phyloP scores from a whole-genome alignment of 2,888 invertebrate species.

The Falcaria lacertinaria region DNA sequence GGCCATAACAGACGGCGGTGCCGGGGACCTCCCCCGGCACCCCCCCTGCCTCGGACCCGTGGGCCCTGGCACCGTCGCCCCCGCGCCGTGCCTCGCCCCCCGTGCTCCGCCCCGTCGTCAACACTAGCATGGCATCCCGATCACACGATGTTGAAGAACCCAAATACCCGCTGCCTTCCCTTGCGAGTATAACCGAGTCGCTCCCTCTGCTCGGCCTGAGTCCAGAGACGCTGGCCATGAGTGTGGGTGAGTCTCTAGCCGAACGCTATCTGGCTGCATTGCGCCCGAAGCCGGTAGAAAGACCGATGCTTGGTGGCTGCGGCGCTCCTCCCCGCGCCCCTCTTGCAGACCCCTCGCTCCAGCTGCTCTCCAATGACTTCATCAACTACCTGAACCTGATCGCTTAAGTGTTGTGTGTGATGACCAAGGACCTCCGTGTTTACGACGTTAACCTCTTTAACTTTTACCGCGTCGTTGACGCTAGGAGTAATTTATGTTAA shows the following conservation, averaged over 20 bases:
- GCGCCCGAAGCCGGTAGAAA: slow-evolving; percentile 53
- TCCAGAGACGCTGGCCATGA: slow-evolving; percentile 67
- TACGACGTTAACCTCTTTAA: slow-evolving; percentile 29
- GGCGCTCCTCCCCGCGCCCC: slow-evolving; percentile 44
- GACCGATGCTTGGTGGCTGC: slow-evolving; percentile 41
- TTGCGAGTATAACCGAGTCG: slow-evolving; percentile 67
- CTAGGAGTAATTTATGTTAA: slow-evolving; percentile 73
- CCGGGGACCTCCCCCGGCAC: slow-evolving; percentile 80
- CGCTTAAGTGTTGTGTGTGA: slow-evolving; percentile 55
- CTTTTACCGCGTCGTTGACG: slow-evolving; percentile 40
- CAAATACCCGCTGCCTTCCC: slow-evolving; percentile 50
- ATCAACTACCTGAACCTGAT: slow-evolving; percentile 82
- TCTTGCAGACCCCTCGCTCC: slow-evolving; percentile 59
- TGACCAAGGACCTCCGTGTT: slow-evolving; percentile 41
- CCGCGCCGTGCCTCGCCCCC: slow-evolving; percentile 67
- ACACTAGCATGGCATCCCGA: slow-evolving; percentile 73
- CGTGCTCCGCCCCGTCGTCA: slow-evolving; percentile 69
- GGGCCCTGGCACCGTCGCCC: slow-evolving; percentile 61
- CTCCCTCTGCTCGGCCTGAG: slow-evolving; percentile 64
- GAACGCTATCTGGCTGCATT: slow-evolving; percentile 66
- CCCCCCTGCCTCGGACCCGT: slow-evolving; percentile 56
- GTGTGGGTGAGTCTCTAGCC: slow-evolving; percentile 69
- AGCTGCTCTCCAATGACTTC: slow-evolving; percentile 82
- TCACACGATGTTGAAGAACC: slow-evolving; percentile 43
- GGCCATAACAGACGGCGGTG: slow-evolving; percentile 93